Conservation (phyloP, 64 coral and sea anemone species). For the Dendrophyllia cribrosa region DNA sequence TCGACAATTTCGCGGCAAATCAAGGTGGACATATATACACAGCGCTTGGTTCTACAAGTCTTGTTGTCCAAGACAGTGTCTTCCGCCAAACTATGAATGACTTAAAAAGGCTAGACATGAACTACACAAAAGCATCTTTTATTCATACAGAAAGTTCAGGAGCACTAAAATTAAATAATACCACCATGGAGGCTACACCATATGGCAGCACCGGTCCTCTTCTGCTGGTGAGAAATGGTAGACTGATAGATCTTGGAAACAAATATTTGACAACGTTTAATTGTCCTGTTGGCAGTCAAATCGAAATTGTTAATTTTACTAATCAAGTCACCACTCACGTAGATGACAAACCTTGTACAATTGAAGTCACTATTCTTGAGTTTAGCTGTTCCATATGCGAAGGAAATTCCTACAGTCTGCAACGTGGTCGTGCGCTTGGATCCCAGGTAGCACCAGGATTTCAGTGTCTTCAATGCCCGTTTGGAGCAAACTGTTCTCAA, state of each 20-base stretch:
- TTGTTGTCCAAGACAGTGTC: slow-evolving; percentile 28
- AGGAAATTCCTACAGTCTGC: background rate
- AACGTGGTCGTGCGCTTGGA: slow-evolving; percentile 11
- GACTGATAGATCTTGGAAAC: too few relatives aligned
- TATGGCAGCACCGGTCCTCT: slow-evolving; percentile 3
- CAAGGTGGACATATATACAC: slow-evolving; percentile 53
- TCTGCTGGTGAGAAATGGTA: slow-evolving; percentile 14
- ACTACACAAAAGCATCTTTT: slow-evolving; percentile 3
- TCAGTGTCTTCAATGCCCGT: slow-evolving; percentile 66
- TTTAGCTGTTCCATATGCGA: slow-evolving; percentile 48
- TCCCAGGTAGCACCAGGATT: background rate
- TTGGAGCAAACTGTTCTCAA: slow-evolving; percentile 43
- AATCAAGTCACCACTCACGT: background rate
- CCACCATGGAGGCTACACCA: background rate
- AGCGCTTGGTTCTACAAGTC: slow-evolving; percentile 37
- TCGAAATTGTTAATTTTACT: slow-evolving; percentile 16
- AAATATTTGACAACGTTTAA: background rate
- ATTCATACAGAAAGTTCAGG: slow-evolving; percentile 63
- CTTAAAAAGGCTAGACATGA: background rate
- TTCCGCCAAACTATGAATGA: slow-evolving; percentile 1
- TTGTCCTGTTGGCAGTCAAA: background rate
- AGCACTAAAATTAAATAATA: slow-evolving; percentile 30
- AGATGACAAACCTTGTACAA: background rate
- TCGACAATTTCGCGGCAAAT: slow-evolving; percentile 28
- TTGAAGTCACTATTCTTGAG: background rate